Percentiles rank a stretch among this genome's conserved stretches.
These are phyloP conservation scores for Leptosomus discolor DNA, from an alignment of 2,113 vertebrate genomes.

Conservation along the genomic window DNA sequence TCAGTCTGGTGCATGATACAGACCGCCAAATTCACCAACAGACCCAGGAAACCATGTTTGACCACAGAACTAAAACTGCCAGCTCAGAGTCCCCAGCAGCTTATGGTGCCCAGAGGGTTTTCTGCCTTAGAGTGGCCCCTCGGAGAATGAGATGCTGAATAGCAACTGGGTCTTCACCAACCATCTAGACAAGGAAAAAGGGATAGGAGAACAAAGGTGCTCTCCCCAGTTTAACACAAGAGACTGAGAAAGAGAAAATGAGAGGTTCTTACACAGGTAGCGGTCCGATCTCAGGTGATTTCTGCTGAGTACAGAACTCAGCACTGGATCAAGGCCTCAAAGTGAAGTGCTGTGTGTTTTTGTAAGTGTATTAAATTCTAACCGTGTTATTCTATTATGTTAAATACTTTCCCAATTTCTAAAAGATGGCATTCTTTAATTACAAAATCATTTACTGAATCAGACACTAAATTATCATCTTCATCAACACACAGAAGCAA, in stretches of 20 bases:
- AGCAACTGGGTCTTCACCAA: neutral
- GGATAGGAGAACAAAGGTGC: neutral
- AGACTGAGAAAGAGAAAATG: neutral
- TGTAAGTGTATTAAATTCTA: neutral
- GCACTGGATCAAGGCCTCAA: neutral
- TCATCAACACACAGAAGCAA: neutral
- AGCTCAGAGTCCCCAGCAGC: neutral
- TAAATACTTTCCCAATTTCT: neutral
- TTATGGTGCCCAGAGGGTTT: neutral
- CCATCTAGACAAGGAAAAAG: neutral
- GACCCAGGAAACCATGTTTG: neutral
- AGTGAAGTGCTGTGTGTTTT: neutral
- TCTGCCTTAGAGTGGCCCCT: neutral
- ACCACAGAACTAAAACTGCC: neutral
- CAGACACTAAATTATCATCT: neutral
- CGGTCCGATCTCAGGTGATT: accelerated
- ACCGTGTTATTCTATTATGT: neutral
- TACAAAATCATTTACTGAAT: neutral
- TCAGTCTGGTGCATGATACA: neutral
- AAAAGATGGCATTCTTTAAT: neutral
- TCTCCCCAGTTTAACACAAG: neutral
- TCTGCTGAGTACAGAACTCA: neutral
- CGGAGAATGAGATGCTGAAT: neutral
- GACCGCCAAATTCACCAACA: neutral
- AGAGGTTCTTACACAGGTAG: neutral